Percentiles rank a stretch among this genome's conserved stretches.
Evolutionary conservation across 1,140 invertebrate genomes (phyloP).

Genomic region (Pseudomyrmex concolor): DNA sequence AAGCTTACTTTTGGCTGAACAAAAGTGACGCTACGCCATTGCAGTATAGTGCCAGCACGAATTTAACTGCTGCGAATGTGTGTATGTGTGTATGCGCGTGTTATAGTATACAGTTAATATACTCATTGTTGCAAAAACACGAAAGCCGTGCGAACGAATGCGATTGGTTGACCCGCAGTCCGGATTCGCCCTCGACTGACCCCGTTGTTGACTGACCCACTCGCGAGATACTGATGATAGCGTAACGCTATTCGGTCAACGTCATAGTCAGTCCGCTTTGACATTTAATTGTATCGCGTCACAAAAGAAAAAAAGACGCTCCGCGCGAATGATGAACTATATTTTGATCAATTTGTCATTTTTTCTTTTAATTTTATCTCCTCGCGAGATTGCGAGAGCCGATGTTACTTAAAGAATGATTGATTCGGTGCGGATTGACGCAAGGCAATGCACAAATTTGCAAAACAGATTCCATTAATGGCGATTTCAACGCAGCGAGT

Average conservation of each 20-base stretch:
- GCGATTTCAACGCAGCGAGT: conserved; percentile 39
- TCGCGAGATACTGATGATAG: conserved; percentile 73
- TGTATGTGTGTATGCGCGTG: not conserved
- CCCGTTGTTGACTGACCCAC: conserved; percentile 82
- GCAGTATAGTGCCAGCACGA: conserved; percentile 33
- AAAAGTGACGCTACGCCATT: conserved; percentile 23
- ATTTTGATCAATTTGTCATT: conserved; percentile 2
- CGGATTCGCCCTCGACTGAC: conserved; percentile 79
- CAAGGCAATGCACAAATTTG: conserved; percentile 12
- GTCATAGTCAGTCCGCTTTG: conserved; percentile 34
- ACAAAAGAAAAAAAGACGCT: conserved; percentile 45
- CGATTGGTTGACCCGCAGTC: conserved; percentile 77
- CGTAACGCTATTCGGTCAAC: conserved; percentile 50
- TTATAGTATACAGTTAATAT: conserved; percentile 66
- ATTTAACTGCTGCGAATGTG: conserved; percentile 63
- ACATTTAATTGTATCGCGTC: conserved; percentile 45
- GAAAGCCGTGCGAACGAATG: conserved; percentile 53
- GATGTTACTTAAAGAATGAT: not conserved
- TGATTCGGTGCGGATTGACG: not conserved
- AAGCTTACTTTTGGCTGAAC: not conserved
- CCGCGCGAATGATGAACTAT: conserved; percentile 44
- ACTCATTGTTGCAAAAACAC: conserved; percentile 72
- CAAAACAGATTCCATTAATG: conserved; percentile 42
- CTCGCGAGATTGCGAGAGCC: not conserved
- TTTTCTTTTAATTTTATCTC: not conserved